phyloP scores from a whole-genome alignment of 2,797 vertebrate genomes.

The Notoglanidium macrostoma region DNA sequence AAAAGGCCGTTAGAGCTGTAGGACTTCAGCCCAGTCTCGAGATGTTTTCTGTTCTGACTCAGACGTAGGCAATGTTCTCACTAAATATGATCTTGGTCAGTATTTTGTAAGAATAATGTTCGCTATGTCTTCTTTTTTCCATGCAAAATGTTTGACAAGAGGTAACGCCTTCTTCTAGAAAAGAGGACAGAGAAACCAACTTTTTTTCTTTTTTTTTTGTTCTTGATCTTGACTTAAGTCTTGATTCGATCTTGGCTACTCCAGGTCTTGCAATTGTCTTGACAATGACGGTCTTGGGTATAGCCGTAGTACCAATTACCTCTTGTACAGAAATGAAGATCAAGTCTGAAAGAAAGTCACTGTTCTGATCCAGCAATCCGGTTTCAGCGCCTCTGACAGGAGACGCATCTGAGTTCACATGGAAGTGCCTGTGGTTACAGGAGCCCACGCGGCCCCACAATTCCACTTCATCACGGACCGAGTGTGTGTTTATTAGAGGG shows the following conservation, averaged over 20 bases:
- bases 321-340: neutral
- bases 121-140: neutral
- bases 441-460: neutral
- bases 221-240: neutral
- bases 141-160: neutral
- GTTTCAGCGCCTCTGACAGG: too few species aligned
- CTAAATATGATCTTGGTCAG: neutral
- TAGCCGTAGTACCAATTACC: too few species aligned
- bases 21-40: neutral
- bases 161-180: neutral
- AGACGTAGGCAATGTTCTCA: neutral
- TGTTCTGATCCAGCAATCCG: neutral
- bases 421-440: neutral
- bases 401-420: neutral
- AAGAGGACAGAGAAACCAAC: neutral
- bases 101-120: neutral
- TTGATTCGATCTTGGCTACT: neutral
- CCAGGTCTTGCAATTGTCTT: neutral
- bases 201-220: neutral
- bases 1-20: neutral
- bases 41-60: neutral
- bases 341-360: neutral
- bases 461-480: neutral
- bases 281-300: neutral
- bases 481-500: conserved; percentile 6